phyloP scores from a whole-genome alignment of 2,888 invertebrate genomes.

The Dascillus cervinus region DNA sequence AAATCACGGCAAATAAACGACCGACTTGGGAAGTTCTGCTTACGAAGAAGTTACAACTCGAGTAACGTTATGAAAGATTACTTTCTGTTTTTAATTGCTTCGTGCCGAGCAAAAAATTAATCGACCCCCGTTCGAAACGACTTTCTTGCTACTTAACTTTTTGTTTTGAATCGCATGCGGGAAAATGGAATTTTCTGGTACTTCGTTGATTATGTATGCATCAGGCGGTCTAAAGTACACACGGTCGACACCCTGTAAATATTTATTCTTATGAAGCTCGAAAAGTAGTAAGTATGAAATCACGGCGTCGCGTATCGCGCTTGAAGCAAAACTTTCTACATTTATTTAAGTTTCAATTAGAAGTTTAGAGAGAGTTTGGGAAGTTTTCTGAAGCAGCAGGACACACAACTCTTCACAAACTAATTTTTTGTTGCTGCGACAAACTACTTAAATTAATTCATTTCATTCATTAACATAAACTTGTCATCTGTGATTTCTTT shows the following conservation, averaged over 20 bases:
- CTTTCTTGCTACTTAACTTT: no score
- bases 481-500: conserved; percentile 11
- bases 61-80: conserved; percentile 9
- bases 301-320: conserved; percentile 12
- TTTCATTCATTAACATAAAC: conserved; percentile 12
- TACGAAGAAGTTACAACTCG: conserved; percentile 6
- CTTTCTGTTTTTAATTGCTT: no score
- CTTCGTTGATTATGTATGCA: no score
- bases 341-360: conserved; percentile 16
- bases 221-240: no score
- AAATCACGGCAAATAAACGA: conserved; percentile 10
- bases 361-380: conserved; percentile 6
- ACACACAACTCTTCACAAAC: no score
- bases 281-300: no score
- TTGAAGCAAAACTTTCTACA: conserved; percentile 11
- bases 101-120: no score
- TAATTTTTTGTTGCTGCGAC: conserved; percentile 10
- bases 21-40: conserved; percentile 5
- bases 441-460: conserved; percentile 14
- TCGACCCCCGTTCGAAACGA: no score
- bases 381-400: conserved; percentile 4
- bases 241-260: no score
- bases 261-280: no score
- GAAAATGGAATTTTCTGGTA: no score
- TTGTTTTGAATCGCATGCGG: no score